phyloP scores from a whole-genome alignment of 2,113 vertebrate genomes.

The Pavo muticus region DNA sequence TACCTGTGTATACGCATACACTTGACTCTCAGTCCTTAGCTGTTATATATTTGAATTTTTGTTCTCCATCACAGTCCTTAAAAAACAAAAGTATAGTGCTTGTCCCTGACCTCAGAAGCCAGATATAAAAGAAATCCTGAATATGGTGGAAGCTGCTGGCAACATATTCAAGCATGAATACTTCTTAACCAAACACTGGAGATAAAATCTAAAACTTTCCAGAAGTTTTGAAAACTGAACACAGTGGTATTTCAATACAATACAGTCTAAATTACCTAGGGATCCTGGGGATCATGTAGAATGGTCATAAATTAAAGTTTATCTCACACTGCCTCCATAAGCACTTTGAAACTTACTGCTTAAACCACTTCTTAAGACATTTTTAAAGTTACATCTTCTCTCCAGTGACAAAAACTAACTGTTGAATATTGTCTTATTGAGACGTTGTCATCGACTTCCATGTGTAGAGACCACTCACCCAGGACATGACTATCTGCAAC shows the following conservation, averaged over 20 bases:
- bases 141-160: neutral
- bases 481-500: neutral
- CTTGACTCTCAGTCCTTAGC: neutral
- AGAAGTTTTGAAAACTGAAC: neutral
- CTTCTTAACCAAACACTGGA: neutral
- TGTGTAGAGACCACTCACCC: neutral
- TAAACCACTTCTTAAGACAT: neutral
- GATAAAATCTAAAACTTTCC: neutral
- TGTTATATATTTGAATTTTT: neutral
- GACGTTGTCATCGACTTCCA: neutral
- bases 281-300: neutral
- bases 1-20: neutral
- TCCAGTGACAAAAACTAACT: neutral
- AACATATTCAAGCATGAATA: neutral
- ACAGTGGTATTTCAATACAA: neutral
- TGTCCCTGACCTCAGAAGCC: neutral
- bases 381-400: neutral
- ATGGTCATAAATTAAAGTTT: neutral
- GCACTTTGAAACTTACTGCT: neutral
- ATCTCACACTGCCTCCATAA: neutral
- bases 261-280: neutral
- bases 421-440: neutral
- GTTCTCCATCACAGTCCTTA: neutral
- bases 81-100: neutral
- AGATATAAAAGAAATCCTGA: neutral